Percentiles rank a stretch among this genome's conserved stretches.
phyloP scores from a whole-genome alignment of 2,888 invertebrate species.

The Lithophane socia region DNA sequence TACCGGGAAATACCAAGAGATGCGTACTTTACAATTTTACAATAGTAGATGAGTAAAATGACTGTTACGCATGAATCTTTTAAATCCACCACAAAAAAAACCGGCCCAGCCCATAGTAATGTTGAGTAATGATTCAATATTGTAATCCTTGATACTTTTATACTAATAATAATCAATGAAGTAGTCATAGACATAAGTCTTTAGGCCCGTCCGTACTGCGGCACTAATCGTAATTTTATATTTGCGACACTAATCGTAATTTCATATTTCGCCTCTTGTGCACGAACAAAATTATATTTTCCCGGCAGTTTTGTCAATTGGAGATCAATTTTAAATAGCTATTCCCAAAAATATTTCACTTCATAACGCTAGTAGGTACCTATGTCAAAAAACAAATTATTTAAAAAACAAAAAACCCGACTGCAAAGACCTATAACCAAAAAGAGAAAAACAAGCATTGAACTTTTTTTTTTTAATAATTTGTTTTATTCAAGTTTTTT shows the following conservation, averaged over 20 bases:
- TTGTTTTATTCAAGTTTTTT: too few species aligned
- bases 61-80: constrained; percentile 10
- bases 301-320: background rate
- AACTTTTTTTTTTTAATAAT: too few species aligned
- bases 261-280: background rate
- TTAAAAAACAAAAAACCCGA: too few species aligned
- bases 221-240: background rate
- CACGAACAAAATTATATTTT: background rate
- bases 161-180: background rate
- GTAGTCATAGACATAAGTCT: background rate
- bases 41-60: constrained; percentile 2
- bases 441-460: too few species aligned
- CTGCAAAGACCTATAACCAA: too few species aligned
- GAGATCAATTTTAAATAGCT: constrained; percentile 1
- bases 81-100: constrained; percentile 19
- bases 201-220: background rate
- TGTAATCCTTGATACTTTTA: constrained; percentile 10
- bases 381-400: constrained; percentile 2
- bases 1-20: constrained; percentile 37
- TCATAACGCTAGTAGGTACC: background rate
- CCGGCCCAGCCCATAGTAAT: background rate
- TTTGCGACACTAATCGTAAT: background rate
- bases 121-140: constrained; percentile 15
- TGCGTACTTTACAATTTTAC: constrained; percentile 24
- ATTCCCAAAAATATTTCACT: background rate